Evolutionary conservation across 2,113 vertebrate genomes (phyloP).

Genomic region (Setophaga coronata): DNA sequence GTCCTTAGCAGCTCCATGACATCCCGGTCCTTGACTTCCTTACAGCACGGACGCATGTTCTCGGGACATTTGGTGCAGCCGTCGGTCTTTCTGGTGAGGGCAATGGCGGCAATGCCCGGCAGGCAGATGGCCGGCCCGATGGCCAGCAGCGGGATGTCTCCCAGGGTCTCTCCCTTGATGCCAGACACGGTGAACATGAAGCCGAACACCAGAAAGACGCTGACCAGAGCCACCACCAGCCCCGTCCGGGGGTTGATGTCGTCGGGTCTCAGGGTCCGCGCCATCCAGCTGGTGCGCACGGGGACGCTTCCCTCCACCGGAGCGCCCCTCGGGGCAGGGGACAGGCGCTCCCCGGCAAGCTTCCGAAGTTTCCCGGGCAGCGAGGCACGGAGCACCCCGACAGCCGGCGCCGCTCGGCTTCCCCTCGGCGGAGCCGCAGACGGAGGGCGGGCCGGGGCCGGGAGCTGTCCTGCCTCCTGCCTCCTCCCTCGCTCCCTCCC

Average conservation of each 20-base stretch:
- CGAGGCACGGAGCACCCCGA: rapidly evolving
- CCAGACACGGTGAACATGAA: constrained; percentile 89
- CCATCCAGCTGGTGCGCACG: constrained; percentile 2
- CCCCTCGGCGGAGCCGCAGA: background rate
- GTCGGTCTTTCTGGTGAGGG: constrained; percentile 80
- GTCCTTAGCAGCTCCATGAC: constrained; percentile 75
- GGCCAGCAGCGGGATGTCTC: constrained; percentile 82
- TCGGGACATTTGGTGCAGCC: constrained; percentile 82
- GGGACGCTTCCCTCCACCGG: background rate
- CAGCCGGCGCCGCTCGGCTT: background rate
- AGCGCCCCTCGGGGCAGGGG: background rate
- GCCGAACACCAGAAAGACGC: constrained; percentile 84
- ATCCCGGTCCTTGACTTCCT: constrained; percentile 68
- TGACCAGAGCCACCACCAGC: constrained; percentile 84
- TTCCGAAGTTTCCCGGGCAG: background rate
- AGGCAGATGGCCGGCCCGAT: constrained; percentile 86
- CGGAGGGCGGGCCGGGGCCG: background rate
- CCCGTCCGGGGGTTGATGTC: constrained; percentile 85
- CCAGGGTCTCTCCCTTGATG: constrained; percentile 83
- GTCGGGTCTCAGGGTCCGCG: constrained; percentile 78
- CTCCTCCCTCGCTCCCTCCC: background rate
- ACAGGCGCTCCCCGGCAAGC: background rate
- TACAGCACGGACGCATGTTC: constrained; percentile 67
- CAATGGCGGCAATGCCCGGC: constrained; percentile 81
- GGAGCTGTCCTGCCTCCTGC: background rate